Percentiles rank a stretch among this genome's conserved stretches.
Evolutionary conservation across 2,113 vertebrate species (phyloP).

Genomic region (Paralichthys olivaceus): DNA sequence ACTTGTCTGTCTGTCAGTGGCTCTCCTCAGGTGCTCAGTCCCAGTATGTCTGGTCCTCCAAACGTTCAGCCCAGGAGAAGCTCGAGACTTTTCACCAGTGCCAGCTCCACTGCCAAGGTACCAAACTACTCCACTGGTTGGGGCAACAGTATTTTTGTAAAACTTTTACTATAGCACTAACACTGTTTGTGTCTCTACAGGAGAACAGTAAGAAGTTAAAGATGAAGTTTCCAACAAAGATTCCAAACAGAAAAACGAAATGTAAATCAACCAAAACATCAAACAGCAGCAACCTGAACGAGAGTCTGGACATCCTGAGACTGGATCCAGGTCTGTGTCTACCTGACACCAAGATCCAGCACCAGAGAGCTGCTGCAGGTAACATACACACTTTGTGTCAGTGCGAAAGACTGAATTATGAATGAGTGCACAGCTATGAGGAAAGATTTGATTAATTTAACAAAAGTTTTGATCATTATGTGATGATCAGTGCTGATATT

Average conservation of each 20-base stretch:
- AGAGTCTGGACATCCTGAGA: constrained; percentile 96
- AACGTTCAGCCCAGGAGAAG: constrained; percentile 96
- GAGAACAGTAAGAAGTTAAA: constrained; percentile 99
- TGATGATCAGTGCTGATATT: too few relatives aligned
- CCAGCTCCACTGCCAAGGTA: constrained; percentile 98
- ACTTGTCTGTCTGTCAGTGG: constrained; percentile 81
- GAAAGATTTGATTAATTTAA: too few relatives aligned
- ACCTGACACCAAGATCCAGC: constrained; percentile 89
- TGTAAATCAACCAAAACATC: constrained; percentile 95
- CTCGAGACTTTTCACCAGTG: constrained; percentile 95
- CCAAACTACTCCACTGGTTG: not conserved
- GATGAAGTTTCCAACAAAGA: constrained; percentile 99
- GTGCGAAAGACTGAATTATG: too few relatives aligned
- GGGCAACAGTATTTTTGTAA: too few relatives aligned
- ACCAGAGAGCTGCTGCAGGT: constrained; percentile 97
- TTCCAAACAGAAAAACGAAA: constrained; percentile 98
- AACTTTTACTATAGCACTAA: not conserved
- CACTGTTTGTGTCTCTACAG: constrained; percentile 72
- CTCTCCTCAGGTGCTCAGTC: constrained; percentile 98
- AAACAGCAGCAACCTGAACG: constrained; percentile 94
- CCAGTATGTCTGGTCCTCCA: constrained; percentile 95
- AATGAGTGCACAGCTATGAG: too few relatives aligned
- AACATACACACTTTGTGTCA: too few relatives aligned
- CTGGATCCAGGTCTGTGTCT: constrained; percentile 89
- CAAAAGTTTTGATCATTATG: too few relatives aligned